phyloP scores from a whole-genome alignment of 1,140 invertebrate genomes.

The Chymomyza costata region DNA sequence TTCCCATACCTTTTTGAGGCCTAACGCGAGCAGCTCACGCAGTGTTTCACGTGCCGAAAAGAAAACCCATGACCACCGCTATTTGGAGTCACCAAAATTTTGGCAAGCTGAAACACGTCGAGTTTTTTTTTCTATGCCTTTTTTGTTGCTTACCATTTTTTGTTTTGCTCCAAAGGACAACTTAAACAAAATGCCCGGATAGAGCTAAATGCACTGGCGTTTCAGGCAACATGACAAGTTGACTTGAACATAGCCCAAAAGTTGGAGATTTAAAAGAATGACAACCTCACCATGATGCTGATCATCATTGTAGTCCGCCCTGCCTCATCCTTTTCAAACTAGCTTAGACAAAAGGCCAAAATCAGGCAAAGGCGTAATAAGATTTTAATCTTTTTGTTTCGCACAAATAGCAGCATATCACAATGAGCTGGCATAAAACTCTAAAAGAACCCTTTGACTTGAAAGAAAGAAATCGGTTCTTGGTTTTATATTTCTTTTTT shows the following conservation, averaged over 20 bases:
- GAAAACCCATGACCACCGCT: too few relatives aligned
- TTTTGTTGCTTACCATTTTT: slow-evolving; percentile 21
- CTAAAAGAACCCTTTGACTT: slow-evolving; percentile 38
- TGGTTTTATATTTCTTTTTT: too few relatives aligned
- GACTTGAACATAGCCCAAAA: slow-evolving; percentile 26
- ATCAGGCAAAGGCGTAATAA: slow-evolving; percentile 58
- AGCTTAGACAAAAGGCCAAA: slow-evolving; percentile 47
- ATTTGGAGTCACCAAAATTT: too few relatives aligned
- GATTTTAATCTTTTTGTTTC: slow-evolving; percentile 63
- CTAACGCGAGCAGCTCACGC: too few relatives aligned
- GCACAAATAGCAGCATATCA: too few relatives aligned
- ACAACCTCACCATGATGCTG: slow-evolving; percentile 27
- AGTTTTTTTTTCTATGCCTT: background rate
- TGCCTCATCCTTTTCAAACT: too few relatives aligned
- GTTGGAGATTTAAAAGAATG: background rate
- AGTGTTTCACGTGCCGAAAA: too few relatives aligned
- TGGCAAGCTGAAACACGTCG: slow-evolving; percentile 3
- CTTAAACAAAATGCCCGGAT: slow-evolving; percentile 1
- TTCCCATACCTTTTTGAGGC: too few relatives aligned
- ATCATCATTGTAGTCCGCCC: too few relatives aligned
- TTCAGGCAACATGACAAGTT: slow-evolving; percentile 32
- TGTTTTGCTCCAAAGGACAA: slow-evolving; percentile 17
- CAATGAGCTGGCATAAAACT: slow-evolving; percentile 56
- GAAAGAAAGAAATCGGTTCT: too few relatives aligned
- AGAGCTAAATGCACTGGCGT: background rate